Evolutionary conservation across 2,113 vertebrate genomes (phyloP), one percentile per base, ranked within the genome.

Genomic region (Odobenus rosmarus): DNA sequence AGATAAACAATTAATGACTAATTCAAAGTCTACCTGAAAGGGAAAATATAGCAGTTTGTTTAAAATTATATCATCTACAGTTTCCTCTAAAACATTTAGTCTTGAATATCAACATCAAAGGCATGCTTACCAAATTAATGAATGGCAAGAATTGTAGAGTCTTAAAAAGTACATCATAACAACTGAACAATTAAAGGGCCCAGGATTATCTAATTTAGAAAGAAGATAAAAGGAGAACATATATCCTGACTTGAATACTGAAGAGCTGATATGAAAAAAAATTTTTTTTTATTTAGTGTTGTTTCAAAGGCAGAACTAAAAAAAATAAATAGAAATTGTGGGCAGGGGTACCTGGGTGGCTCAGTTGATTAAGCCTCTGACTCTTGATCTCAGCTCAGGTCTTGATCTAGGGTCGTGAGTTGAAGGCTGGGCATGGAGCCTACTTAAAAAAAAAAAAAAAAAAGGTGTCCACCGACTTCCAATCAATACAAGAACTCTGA

Each of bases 221-320:
- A 96, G 51, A 94, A 91, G 59, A 57, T 49, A 62, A 74, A 74
- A 93, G 10, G 18, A 94, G 36, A 74, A 24, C 23, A 14, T 72
- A 76, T 89, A 80, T 92, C 61, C 31, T 64, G 64, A 79, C 33
- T 89, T 15, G 59, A 72, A 46, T 36, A 72, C 42, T 57, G 21
- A 88, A 87, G 28, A 82, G 15, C 6, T 53, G 61, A 74, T 77
- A 81, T 33, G 15, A 64, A 39, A 77, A 85, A 49, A 83, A 28
- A n/a, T 16, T 14, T 49, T 10, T 67, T 94, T 39, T 33, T 79
- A 15, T 74, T 89, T 89, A 90, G 16, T 80, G 46, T 86, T 53
- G 33, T 93, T 97, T 95, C 36, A 86, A 80, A 96, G 87, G n/a
- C 26, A 77, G 31, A 85, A 87, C 28, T 96, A 93, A 92, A 77